Percentiles rank a stretch among this genome's conserved stretches.
phyloP scores from a whole-genome alignment of 2,888 invertebrate species.

The Aporophyla lueneburgensis region DNA sequence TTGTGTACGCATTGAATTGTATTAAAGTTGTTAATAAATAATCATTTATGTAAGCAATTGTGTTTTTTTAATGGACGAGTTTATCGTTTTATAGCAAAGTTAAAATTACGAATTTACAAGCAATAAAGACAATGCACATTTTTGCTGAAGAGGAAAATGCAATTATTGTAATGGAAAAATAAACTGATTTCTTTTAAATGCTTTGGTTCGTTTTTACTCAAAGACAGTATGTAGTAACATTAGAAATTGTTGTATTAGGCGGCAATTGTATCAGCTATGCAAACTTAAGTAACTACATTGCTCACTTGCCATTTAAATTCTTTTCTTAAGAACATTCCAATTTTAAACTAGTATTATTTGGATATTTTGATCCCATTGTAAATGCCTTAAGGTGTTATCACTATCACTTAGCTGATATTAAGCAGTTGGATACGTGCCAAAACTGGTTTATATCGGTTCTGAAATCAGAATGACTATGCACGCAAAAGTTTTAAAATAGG shows the following conservation, averaged over 20 bases:
- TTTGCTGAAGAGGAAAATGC: background rate
- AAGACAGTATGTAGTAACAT: background rate
- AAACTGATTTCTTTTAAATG: background rate
- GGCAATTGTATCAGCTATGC: background rate
- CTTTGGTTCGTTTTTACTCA: background rate
- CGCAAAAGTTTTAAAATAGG: conserved; percentile 2
- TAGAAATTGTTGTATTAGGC: background rate
- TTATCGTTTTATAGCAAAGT: background rate
- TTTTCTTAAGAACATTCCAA: background rate
- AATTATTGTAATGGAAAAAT: conserved; percentile 3
- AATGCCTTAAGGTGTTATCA: background rate
- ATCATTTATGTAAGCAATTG: conserved; percentile 54
- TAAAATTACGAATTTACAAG: conserved; percentile 7
- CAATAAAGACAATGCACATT: conserved; percentile 11
- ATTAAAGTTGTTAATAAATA: conserved; percentile 69
- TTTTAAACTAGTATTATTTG: background rate
- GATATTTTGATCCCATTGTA: conserved; percentile 1
- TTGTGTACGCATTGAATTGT: conserved; percentile 63
- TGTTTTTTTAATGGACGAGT: conserved; percentile 40
- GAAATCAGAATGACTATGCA: background rate
- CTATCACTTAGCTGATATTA: background rate
- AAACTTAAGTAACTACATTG: background rate
- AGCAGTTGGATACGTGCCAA: conserved; percentile 17
- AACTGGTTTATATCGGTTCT: background rate
- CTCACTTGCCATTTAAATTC: background rate